Percentiles rank a stretch among this genome's conserved stretches.
These are phyloP conservation scores for Heteropelma amictum DNA, from an alignment of 2,888 invertebrate genomes.

Conservation along the genomic window DNA sequence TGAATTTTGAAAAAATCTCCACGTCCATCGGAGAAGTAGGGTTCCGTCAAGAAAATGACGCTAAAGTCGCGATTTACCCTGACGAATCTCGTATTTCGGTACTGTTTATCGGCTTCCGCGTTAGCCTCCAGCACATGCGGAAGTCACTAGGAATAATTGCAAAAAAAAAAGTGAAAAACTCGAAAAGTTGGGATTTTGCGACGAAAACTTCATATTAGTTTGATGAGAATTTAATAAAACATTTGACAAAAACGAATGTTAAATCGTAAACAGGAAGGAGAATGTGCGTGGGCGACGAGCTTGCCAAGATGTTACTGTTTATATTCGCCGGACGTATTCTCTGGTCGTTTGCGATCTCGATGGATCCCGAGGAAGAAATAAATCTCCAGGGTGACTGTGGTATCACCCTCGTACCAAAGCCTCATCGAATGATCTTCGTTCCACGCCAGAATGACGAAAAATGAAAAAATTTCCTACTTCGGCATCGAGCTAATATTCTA, in stretches of 20 bases:
- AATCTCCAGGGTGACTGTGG: constrained; percentile 86
- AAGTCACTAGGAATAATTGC: not conserved
- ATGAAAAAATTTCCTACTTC: not conserved
- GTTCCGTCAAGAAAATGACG: no score
- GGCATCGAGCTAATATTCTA: no score
- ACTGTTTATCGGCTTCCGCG: no score
- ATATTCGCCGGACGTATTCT: constrained; percentile 83
- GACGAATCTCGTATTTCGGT: no score
- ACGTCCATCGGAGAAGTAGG: no score
- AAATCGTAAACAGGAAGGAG: constrained; percentile 83
- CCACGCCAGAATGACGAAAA: constrained; percentile 50
- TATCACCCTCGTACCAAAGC: constrained; percentile 85
- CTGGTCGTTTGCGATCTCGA: constrained; percentile 79
- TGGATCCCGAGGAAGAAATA: constrained; percentile 76
- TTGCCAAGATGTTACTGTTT: constrained; percentile 86
- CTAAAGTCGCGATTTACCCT: no score
- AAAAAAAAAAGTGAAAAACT: not conserved
- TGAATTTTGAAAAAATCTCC: no score
- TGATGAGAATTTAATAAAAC: no score
- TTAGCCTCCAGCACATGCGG: no score
- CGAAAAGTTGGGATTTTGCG: no score
- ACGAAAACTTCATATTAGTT: no score
- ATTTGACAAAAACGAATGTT: not conserved
- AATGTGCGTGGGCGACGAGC: constrained; percentile 91
- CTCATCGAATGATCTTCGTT: constrained; percentile 78